Percentiles rank a stretch among this genome's conserved stretches.
Evolutionary conservation across 2,888 invertebrate species (phyloP).

Genomic region (Lycia hirtaria): DNA sequence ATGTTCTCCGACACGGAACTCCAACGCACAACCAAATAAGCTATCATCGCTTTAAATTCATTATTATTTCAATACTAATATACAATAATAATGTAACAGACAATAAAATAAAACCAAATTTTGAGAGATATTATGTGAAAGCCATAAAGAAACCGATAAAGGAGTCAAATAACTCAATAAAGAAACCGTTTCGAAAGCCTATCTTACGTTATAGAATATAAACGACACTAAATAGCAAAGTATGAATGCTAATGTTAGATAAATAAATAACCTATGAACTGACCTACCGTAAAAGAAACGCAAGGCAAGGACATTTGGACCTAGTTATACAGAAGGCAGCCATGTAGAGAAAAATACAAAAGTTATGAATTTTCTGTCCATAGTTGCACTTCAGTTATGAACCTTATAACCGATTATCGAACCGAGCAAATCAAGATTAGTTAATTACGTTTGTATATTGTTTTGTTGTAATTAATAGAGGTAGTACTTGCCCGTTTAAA

Average conservation of each 20-base stretch:
- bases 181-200: slow-evolving; percentile 24
- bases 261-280: slow-evolving; percentile 31
- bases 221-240: slow-evolving; percentile 12
- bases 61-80: too few relatives aligned
- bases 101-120: slow-evolving; percentile 1
- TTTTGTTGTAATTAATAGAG: too few relatives aligned
- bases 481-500: too few relatives aligned
- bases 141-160: slow-evolving; percentile 6
- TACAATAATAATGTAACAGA: not conserved
- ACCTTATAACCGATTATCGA: too few relatives aligned
- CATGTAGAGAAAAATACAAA: too few relatives aligned
- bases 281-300: slow-evolving; percentile 19
- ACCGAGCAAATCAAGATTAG: too few relatives aligned
- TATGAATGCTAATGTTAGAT: slow-evolving; percentile 15
- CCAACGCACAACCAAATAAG: not conserved
- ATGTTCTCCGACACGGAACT: too few relatives aligned
- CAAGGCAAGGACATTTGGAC: slow-evolving; percentile 4
- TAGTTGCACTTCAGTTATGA: too few relatives aligned
- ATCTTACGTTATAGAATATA: slow-evolving; percentile 13
- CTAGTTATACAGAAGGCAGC: too few relatives aligned
- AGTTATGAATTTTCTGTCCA: too few relatives aligned
- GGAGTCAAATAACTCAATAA: slow-evolving; percentile 8
- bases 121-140: slow-evolving; percentile 1
- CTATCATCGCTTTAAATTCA: too few relatives aligned
- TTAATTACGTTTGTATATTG: too few relatives aligned